phyloP scores from a whole-genome alignment of 2,797 vertebrate genomes.

The Manis crassicaudata region DNA sequence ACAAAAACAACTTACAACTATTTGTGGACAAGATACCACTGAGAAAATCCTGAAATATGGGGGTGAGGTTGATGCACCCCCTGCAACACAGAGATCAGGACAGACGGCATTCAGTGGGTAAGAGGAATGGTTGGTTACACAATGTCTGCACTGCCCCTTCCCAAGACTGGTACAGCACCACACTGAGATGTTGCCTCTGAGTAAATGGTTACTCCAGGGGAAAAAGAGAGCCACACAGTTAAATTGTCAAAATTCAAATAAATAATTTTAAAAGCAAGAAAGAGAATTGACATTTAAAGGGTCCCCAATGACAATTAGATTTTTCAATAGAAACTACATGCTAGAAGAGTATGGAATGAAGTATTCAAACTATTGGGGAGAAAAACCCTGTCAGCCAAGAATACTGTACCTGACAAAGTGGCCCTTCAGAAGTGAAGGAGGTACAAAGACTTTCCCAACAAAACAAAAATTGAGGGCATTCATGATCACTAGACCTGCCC shows the following conservation, averaged over 20 bases:
- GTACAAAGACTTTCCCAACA: background rate
- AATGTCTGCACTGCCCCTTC: background rate
- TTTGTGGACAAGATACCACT: background rate
- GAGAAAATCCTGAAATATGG: background rate
- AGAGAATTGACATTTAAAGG: background rate
- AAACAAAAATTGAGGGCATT: background rate
- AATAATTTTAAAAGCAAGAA: background rate
- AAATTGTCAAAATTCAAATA: background rate
- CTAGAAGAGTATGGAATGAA: background rate
- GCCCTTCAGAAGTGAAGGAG: background rate
- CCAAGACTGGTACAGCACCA: background rate
- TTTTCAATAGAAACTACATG: background rate
- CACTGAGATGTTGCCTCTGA: background rate
- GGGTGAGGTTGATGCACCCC: background rate
- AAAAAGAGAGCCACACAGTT: background rate
- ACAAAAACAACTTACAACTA: background rate
- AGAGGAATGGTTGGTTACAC: background rate
- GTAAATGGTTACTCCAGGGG: background rate
- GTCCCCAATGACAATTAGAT: background rate
- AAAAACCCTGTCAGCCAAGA: background rate
- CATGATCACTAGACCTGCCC: background rate
- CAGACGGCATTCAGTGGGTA: background rate
- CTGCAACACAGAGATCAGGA: background rate
- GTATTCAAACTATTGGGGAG: background rate
- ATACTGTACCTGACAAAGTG: background rate